A percentile compares a stretch with the other conserved stretches of the same genome.
Evolutionary conservation across 2,113 vertebrate species (phyloP).

Genomic region (Atrichornis clamosus): DNA sequence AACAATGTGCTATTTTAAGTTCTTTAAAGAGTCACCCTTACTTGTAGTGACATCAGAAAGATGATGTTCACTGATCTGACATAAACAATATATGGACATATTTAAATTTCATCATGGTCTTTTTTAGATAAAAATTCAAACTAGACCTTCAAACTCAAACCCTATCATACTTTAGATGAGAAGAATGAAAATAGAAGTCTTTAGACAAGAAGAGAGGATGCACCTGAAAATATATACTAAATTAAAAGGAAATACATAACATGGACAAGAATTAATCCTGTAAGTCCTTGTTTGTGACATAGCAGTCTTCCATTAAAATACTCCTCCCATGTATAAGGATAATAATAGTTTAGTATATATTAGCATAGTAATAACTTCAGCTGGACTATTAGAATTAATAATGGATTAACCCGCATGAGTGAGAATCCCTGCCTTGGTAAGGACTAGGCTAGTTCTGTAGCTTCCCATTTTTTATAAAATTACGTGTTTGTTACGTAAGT

Average conservation of each 20-base stretch:
- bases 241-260: not conserved
- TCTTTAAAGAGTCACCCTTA: not conserved
- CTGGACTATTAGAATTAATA: slow-evolving; percentile 23
- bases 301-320: not conserved
- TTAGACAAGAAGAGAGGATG: not conserved
- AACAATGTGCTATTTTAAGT: slow-evolving; percentile 9
- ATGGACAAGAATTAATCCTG: not conserved
- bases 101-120: slow-evolving; percentile 21
- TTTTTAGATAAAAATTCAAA: slow-evolving; percentile 42
- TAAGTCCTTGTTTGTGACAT: not conserved
- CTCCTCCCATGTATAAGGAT: not conserved
- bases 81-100: not conserved
- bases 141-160: not conserved
- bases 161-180: not conserved
- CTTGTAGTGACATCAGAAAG: not conserved
- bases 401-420: not conserved
- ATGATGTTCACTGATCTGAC: not conserved
- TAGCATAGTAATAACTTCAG: slow-evolving; percentile 32
- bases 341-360: slow-evolving; percentile 29
- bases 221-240: not conserved
- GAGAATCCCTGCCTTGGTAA: slow-evolving; percentile 2
- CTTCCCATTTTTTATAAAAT: slow-evolving; percentile 1
- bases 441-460: not conserved
- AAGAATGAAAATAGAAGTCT: not conserved
- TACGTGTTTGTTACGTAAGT: not conserved